Conservation (phyloP, 2,113 vertebrate genomes). For the Gnathonemus echidnorhynchus region DNA sequence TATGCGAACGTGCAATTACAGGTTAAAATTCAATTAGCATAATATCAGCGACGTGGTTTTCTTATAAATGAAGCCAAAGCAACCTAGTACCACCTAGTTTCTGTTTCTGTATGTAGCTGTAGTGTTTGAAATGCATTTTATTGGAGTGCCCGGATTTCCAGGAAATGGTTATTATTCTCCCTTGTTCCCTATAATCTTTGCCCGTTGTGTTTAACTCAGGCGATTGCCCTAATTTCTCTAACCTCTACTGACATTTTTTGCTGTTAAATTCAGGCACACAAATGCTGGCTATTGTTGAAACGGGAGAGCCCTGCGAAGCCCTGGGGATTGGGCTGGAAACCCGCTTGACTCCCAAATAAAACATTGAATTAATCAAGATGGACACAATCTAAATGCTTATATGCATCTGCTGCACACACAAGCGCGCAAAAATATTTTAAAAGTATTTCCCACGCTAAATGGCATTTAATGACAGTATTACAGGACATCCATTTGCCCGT, state of each 20-base stretch:
- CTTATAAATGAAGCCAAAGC: conserved; percentile 8
- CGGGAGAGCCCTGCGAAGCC: not conserved
- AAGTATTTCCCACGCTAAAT: not conserved
- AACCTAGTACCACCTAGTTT: not conserved
- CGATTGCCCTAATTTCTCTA: not conserved
- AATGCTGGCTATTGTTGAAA: not conserved
- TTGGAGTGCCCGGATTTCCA: not conserved
- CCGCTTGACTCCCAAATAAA: not conserved
- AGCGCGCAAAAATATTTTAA: not conserved
- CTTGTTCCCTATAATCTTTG: not conserved
- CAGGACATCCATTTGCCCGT: not conserved
- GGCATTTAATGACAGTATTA: not conserved
- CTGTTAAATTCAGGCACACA: conserved; percentile 3
- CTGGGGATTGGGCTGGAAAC: conserved; percentile 2
- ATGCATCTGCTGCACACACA: not conserved
- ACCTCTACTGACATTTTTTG: conserved; percentile 5
- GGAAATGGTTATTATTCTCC: not conserved
- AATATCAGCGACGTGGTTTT: not conserved
- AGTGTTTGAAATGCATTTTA: not conserved
- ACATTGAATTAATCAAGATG: conserved; percentile 1
- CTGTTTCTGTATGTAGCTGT: not conserved
- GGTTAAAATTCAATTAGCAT: conserved; percentile 24
- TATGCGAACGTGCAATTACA: conserved; percentile 16
- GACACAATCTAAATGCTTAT: not conserved
- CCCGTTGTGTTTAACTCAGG: not conserved